phyloP scores from a whole-genome alignment of 2,888 invertebrate species.

The Malacosoma neustria region DNA sequence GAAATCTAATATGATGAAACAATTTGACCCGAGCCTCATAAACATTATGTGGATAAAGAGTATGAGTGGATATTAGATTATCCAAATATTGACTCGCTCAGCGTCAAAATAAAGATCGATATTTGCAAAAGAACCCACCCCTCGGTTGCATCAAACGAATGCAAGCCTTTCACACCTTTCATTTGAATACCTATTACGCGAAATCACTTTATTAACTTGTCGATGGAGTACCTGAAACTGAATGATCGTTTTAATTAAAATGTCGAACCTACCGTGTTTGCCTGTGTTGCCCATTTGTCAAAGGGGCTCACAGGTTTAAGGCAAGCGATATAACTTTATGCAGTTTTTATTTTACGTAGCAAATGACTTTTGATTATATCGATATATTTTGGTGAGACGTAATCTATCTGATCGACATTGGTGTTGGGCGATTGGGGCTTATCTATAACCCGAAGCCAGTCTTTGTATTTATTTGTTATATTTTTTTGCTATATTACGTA shows the following conservation, averaged over 20 bases:
- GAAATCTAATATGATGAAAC: constrained; percentile 8
- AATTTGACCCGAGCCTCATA: constrained; percentile 11
- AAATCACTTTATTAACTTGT: constrained; percentile 8
- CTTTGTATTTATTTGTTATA: too few species aligned
- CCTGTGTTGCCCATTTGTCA: constrained; percentile 17
- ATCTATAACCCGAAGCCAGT: too few species aligned
- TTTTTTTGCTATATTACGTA: too few species aligned
- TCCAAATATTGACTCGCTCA: constrained; percentile 12
- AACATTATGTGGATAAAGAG: constrained; percentile 13
- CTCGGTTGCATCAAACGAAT: neutral
- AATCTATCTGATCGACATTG: too few species aligned
- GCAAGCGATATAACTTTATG: too few species aligned
- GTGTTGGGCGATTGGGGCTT: too few species aligned
- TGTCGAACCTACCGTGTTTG: constrained; percentile 7
- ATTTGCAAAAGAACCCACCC: neutral
- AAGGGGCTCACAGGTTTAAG: constrained; percentile 11
- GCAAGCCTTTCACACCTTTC: constrained; percentile 1
- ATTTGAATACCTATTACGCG: constrained; percentile 5
- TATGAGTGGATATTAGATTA: constrained; percentile 13
- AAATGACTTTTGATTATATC: too few species aligned
- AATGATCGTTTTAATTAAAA: constrained; percentile 15
- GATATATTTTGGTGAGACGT: too few species aligned
- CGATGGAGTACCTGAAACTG: constrained; percentile 5
- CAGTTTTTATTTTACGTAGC: too few species aligned
- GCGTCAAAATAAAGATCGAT: neutral